phyloP scores from a whole-genome alignment of 2,888 invertebrate genomes.

The Orthosia incerta region DNA sequence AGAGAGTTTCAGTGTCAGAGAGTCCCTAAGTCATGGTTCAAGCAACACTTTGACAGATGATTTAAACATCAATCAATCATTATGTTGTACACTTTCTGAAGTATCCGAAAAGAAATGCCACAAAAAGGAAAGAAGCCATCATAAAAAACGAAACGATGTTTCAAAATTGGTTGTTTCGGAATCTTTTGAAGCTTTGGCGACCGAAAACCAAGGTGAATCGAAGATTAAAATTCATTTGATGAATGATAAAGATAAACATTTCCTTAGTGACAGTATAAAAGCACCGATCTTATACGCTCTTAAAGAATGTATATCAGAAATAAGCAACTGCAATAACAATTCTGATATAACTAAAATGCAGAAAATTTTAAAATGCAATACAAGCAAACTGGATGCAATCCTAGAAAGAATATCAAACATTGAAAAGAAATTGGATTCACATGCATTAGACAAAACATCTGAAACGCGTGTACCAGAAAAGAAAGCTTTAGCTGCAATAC shows the following conservation, averaged over 20 bases:
- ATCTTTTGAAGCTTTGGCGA: conserved; percentile 83
- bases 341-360: conserved; percentile 73
- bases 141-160: conserved; percentile 61
- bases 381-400: conserved; percentile 79
- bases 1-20: conserved; percentile 73
- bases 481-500: conserved; percentile 13
- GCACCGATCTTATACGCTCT: conserved; percentile 81
- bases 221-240: conserved; percentile 86
- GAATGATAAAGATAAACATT: conserved; percentile 82
- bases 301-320: conserved; percentile 78
- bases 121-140: conserved; percentile 70
- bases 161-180: conserved; percentile 76
- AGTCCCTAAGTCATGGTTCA: conserved; percentile 77
- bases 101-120: conserved; percentile 77
- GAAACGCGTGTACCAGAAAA: conserved; percentile 14
- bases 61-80: conserved; percentile 80
- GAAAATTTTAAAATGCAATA: conserved; percentile 72
- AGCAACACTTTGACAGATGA: conserved; percentile 82
- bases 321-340: conserved; percentile 69
- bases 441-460: conserved; percentile 21
- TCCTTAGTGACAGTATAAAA: conserved; percentile 80
- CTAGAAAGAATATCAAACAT: conserved; percentile 77
- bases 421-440: conserved; percentile 76
- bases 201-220: conserved; percentile 75
- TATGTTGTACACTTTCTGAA: conserved; percentile 82